A percentile compares a stretch with the other conserved stretches of the same genome.
Evolutionary conservation across 37 sponge, comb jelly and placozoan genomes (phyloP).

Genomic region (Sycon ciliatum): DNA sequence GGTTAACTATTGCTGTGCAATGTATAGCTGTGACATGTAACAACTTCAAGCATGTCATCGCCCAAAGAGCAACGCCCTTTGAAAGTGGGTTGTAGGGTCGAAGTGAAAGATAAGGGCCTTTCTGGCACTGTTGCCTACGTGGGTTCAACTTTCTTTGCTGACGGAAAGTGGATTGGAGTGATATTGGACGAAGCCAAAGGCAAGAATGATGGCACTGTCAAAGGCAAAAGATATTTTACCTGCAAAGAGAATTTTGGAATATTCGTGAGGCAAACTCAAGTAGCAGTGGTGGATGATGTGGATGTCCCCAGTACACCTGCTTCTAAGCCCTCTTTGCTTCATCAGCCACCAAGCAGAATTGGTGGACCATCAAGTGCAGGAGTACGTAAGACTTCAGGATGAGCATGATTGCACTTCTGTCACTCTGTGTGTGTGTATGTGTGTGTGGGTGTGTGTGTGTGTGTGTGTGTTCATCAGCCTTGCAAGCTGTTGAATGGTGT

Average conservation of each 20-base stretch:
- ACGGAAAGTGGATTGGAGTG: conserved; percentile 93
- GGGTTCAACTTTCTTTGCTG: conserved; percentile 80
- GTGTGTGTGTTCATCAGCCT: no score
- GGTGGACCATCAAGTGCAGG: neutral
- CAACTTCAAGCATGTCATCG: no score
- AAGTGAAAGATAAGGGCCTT: conserved; percentile 1
- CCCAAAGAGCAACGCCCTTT: no score
- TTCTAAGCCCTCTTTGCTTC: neutral
- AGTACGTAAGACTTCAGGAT: neutral
- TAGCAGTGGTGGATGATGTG: neutral
- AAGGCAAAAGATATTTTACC: conserved; percentile 45
- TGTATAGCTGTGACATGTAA: no score
- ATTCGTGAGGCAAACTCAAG: conserved; percentile 2
- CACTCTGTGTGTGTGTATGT: neutral
- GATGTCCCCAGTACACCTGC: neutral
- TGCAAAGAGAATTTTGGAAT: neutral
- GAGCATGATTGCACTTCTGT: neutral
- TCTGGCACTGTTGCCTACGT: conserved; percentile 1
- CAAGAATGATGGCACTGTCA: conserved; percentile 84
- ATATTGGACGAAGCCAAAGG: conserved; percentile 72
- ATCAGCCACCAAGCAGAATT: neutral
- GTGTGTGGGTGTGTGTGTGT: conserved; percentile 8
- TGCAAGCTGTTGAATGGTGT: no score
- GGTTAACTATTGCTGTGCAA: no score
- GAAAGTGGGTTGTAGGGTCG: neutral